Evolutionary conservation across 2,888 invertebrate species (phyloP).

Genomic region (Diaperis boleti): DNA sequence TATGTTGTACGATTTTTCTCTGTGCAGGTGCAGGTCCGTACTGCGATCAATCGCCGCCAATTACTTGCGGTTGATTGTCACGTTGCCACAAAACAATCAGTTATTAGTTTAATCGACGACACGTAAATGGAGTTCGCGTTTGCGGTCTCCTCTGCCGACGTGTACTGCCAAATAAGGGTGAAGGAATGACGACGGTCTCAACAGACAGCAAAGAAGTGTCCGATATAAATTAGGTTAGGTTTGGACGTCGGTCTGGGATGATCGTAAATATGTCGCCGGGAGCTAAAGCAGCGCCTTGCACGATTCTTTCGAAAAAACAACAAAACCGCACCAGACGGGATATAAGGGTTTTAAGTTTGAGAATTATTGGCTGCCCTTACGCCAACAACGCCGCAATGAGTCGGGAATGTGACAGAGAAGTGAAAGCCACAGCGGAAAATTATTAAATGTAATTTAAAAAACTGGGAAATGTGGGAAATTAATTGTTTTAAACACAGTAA

Average conservation of each 20-base stretch:
- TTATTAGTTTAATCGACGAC: conserved; percentile 45
- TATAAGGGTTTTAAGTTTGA: conserved; percentile 54
- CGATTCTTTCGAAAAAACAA: conserved; percentile 51
- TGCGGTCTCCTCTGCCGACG: conserved; percentile 45
- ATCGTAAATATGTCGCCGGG: conserved; percentile 63
- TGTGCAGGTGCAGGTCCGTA: neutral
- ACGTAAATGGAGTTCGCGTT: conserved; percentile 43
- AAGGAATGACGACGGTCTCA: conserved; percentile 52
- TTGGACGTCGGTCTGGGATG: conserved; percentile 59
- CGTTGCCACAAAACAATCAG: conserved; percentile 25
- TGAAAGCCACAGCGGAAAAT: too few species aligned
- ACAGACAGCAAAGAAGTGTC: conserved; percentile 56
- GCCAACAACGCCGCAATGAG: conserved; percentile 13
- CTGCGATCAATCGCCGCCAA: conserved; percentile 4
- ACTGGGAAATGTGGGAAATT: too few species aligned
- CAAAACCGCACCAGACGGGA: conserved; percentile 48
- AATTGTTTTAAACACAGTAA: too few species aligned
- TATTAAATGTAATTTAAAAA: too few species aligned
- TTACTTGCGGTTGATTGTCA: conserved; percentile 28
- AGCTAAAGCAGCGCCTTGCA: conserved; percentile 56
- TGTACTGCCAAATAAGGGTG: conserved; percentile 56
- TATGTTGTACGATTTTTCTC: too few species aligned
- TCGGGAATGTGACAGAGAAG: neutral
- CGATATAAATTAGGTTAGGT: conserved; percentile 63
- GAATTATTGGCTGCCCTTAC: conserved; percentile 50